phyloP scores from a whole-genome alignment of 2,888 invertebrate genomes.

The Spisula subtruncata region DNA sequence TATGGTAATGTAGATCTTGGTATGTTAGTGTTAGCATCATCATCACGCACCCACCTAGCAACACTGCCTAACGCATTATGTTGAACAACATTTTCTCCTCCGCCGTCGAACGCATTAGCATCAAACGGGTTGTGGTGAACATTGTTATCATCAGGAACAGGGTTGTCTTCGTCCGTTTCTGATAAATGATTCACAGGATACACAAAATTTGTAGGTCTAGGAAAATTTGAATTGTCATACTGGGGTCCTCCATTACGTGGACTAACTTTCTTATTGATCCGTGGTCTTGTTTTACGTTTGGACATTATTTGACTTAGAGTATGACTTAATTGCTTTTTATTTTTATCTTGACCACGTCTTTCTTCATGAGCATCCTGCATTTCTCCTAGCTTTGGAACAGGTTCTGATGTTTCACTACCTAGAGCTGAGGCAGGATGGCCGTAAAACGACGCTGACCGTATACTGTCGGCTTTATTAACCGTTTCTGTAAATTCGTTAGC shows the following conservation, averaged over 20 bases:
- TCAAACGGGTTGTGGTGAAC: slow-evolving; percentile 29
- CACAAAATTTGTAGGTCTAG: slow-evolving; percentile 63
- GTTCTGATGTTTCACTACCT: slow-evolving; percentile 47
- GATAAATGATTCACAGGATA: slow-evolving; percentile 53
- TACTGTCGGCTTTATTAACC: neutral
- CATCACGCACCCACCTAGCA: slow-evolving; percentile 61
- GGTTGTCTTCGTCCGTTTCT: neutral
- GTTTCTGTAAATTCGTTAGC: slow-evolving; percentile 57
- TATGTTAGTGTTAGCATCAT: slow-evolving; percentile 28
- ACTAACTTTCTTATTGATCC: slow-evolving; percentile 13
- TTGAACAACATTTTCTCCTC: neutral
- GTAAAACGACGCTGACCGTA: slow-evolving; percentile 57
- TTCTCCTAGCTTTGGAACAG: neutral
- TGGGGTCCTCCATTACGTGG: slow-evolving; percentile 31
- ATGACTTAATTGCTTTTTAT: neutral
- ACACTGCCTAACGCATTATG: slow-evolving; percentile 42
- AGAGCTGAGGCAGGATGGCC: slow-evolving; percentile 54
- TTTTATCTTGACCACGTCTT: no score
- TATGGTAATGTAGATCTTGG: neutral
- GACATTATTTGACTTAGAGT: slow-evolving; percentile 2
- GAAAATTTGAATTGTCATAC: slow-evolving; percentile 64
- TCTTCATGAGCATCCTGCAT: neutral
- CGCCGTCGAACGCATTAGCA: neutral
- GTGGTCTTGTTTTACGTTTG: neutral
- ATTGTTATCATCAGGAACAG: neutral